Evolutionary conservation across 2,797 vertebrate genomes (phyloP).

Genomic region (Enteromius treurensis): DNA sequence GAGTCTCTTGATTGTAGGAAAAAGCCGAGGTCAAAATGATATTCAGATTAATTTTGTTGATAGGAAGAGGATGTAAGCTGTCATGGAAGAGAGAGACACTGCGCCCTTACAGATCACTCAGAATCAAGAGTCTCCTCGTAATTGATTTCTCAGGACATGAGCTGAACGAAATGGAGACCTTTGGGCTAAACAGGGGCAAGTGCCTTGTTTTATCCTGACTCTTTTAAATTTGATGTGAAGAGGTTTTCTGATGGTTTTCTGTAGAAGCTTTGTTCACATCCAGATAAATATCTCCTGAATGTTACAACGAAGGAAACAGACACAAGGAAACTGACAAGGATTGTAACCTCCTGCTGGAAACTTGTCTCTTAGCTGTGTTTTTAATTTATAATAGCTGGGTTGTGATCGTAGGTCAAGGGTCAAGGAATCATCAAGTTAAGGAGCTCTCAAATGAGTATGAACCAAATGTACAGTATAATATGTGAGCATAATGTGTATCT

Average conservation of each 20-base stretch:
- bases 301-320: background rate
- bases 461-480: background rate
- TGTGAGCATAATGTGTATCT: background rate
- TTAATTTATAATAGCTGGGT: background rate
- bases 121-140: background rate
- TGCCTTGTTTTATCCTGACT: background rate
- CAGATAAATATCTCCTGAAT: background rate
- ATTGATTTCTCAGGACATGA: conserved; percentile 10
- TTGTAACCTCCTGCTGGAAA: background rate
- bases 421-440: background rate
- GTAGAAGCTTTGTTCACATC: background rate
- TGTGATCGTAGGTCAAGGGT: background rate
- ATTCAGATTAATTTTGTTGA: background rate
- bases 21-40: conserved; percentile 36
- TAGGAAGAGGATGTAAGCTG: conserved; percentile 13
- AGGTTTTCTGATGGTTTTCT: background rate
- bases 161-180: background rate
- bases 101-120: background rate
- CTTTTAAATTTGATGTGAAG: background rate
- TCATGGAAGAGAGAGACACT: conserved; percentile 13
- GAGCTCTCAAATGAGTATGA: background rate
- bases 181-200: background rate
- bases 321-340: background rate
- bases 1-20: conserved; percentile 7
- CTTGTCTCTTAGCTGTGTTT: background rate